These are phyloP conservation scores for Regulus satrapa DNA, from an alignment of 2,113 vertebrate species.

Conservation along the genomic window DNA sequence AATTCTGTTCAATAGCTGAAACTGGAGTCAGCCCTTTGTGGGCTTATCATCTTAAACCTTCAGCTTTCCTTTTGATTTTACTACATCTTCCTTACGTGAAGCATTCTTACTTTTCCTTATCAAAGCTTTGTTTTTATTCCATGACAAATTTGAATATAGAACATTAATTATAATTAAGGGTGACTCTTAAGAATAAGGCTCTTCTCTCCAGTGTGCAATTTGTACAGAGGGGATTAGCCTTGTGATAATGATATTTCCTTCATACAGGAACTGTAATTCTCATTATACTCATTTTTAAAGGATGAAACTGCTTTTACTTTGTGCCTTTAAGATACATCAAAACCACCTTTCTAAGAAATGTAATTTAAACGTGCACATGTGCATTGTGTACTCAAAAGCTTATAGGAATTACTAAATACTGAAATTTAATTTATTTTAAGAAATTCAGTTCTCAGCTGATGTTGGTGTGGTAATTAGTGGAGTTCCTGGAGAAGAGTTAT, in stretches of 20 bases:
- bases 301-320: not conserved
- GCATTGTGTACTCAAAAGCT: not conserved
- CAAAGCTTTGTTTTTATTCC: not conserved
- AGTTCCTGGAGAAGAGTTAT: not conserved
- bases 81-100: not conserved
- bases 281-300: not conserved
- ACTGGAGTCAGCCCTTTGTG: not conserved
- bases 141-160: not conserved
- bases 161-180: not conserved
- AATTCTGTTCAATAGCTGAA: not conserved
- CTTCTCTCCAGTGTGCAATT: not conserved
- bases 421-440: too few species aligned
- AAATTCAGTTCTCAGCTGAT: accelerated
- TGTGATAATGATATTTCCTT: not conserved
- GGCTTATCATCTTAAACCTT: not conserved
- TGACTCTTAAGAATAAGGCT: not conserved
- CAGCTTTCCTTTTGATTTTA: not conserved
- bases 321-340: not conserved
- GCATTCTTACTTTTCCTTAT: not conserved
- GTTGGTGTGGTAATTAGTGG: not conserved
- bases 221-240: not conserved
- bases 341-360: not conserved
- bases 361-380: not conserved
- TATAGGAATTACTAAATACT: too few species aligned
- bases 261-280: not conserved